Conservation (phyloP, 2,888 invertebrate species). For the Elmis aenea region DNA sequence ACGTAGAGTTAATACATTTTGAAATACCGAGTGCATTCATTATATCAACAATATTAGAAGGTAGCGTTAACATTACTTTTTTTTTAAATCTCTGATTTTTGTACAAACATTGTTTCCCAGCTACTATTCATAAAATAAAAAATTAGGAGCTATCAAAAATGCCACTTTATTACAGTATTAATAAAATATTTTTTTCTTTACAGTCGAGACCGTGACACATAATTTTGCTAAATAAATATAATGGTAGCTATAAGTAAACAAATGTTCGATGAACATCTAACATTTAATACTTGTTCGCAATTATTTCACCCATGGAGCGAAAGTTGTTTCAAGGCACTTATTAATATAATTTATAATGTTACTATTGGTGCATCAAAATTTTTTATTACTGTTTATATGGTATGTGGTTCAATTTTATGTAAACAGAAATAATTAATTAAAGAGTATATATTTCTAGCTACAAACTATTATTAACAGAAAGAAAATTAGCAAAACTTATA, state of each 20-base stretch:
- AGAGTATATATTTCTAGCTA: conserved; percentile 48
- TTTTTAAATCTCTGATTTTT: too few relatives aligned
- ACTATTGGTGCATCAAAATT: conserved; percentile 30
- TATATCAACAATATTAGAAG: too few relatives aligned
- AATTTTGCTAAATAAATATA: too few relatives aligned
- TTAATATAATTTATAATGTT: conserved; percentile 9
- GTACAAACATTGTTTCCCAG: neutral
- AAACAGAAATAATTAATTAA: too few relatives aligned
- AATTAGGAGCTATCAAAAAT: too few relatives aligned
- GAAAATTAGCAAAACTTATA: conserved; percentile 48
- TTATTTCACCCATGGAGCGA: conserved; percentile 27
- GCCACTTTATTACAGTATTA: too few relatives aligned
- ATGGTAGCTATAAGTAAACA: conserved; percentile 28
- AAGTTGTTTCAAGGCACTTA: conserved; percentile 22
- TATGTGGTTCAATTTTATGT: conserved; percentile 26
- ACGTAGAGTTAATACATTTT: too few relatives aligned
- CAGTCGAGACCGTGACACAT: too few relatives aligned
- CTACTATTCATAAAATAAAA: neutral
- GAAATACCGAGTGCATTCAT: too few relatives aligned
- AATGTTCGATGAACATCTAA: conserved; percentile 26
- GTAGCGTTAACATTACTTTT: too few relatives aligned
- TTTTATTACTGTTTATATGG: conserved; percentile 32
- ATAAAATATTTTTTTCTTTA: too few relatives aligned
- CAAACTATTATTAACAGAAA: conserved; percentile 53
- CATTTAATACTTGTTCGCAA: conserved; percentile 18